These are phyloP conservation scores for Copsychus sechellarum DNA, from an alignment of 2,113 vertebrate genomes.

Conservation along the genomic window DNA sequence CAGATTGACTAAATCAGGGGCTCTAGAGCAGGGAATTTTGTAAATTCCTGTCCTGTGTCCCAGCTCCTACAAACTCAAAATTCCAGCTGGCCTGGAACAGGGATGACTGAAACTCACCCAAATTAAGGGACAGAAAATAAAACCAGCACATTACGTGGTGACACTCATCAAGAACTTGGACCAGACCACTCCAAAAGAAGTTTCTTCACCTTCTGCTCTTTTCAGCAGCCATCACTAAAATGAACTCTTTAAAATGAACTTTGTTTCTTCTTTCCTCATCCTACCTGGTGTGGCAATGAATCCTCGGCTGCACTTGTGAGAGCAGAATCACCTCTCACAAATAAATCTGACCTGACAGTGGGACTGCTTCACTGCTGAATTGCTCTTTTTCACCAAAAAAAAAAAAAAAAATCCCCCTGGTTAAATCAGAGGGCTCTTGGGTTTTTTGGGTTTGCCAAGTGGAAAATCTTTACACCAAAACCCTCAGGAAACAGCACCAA, in stretches of 20 bases:
- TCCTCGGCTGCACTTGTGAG: neutral
- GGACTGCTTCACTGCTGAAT: neutral
- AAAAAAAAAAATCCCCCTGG: neutral
- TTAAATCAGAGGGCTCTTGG: neutral
- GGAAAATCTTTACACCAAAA: neutral
- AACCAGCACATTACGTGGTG: accelerated
- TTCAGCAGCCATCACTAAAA: neutral
- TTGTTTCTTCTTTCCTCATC: neutral
- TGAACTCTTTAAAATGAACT: neutral
- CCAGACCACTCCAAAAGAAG: neutral
- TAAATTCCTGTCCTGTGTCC: neutral
- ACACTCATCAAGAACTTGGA: neutral
- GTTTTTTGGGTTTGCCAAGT: neutral
- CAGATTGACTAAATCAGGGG: neutral
- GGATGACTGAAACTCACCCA: neutral
- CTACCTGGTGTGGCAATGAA: neutral
- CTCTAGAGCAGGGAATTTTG: neutral
- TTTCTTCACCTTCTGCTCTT: neutral
- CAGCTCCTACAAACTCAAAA: neutral
- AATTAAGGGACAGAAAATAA: neutral
- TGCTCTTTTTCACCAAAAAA: neutral
- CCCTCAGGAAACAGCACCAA: neutral
- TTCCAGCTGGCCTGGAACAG: neutral
- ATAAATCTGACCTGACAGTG: neutral
- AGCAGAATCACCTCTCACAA: neutral